Percentiles rank a stretch among this genome's conserved stretches.
phyloP scores from a whole-genome alignment of 2,888 invertebrate species.

The Venustoraphidia nigricollis region DNA sequence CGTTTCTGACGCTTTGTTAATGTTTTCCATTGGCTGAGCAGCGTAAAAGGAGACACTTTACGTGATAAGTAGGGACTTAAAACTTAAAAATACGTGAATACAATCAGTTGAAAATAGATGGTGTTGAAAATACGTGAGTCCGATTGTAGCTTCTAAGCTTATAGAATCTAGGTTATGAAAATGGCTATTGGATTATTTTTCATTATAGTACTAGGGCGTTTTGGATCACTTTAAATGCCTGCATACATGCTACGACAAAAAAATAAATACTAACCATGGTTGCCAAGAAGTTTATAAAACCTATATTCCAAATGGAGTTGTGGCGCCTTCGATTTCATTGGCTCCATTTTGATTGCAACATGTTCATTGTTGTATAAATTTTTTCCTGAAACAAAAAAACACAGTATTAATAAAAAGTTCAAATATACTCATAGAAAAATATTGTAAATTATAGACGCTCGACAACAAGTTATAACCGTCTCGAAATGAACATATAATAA shows the following conservation, averaged over 20 bases:
- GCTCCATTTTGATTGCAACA: slow-evolving; percentile 99
- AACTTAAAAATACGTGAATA: neutral
- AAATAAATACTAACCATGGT: slow-evolving; percentile 60
- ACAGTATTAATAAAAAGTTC: neutral
- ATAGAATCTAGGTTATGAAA: no score
- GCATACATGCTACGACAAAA: neutral
- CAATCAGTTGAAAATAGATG: neutral
- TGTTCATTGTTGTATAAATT: slow-evolving; percentile 99
- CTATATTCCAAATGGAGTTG: slow-evolving; percentile 99
- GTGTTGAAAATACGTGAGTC: neutral
- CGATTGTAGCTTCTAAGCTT: neutral
- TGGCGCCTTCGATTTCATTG: slow-evolving; percentile 99
- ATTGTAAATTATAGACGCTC: no score
- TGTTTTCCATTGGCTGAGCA: no score
- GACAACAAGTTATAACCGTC: no score
- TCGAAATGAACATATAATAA: no score
- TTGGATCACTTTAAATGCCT: neutral
- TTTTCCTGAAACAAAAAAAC: slow-evolving; percentile 64
- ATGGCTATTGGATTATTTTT: neutral
- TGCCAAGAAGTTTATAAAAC: slow-evolving; percentile 99
- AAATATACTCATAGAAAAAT: no score
- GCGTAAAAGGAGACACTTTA: no score
- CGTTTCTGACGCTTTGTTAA: no score
- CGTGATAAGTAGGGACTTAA: neutral
- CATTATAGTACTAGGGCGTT: neutral